Percentiles rank a stretch among this genome's conserved stretches.
Conservation (phyloP, 2,888 invertebrate genomes). For the Drosophila subquinaria region DNA sequence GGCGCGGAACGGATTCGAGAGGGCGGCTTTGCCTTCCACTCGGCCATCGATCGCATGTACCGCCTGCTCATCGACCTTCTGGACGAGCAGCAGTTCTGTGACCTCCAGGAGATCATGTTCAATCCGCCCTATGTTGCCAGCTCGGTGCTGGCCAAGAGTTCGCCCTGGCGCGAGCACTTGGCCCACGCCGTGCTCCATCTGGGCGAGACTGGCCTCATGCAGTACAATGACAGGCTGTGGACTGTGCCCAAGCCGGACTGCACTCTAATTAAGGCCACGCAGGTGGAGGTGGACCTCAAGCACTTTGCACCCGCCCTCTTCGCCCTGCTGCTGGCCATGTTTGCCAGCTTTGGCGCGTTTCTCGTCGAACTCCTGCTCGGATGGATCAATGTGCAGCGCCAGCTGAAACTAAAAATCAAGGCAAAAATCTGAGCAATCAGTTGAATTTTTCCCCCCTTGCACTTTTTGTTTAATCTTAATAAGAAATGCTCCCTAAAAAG, state of each 20-base stretch:
- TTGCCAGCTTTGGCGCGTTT: constrained; percentile 64
- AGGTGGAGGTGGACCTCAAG: constrained; percentile 81
- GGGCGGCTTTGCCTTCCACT: constrained; percentile 83
- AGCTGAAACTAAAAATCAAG: background rate
- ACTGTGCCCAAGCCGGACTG: constrained; percentile 76
- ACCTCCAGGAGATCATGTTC: constrained; percentile 81
- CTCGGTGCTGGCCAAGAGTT: constrained; percentile 61
- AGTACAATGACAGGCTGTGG: constrained; percentile 79
- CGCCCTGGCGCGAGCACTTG: constrained; percentile 79
- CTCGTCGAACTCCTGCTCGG: constrained; percentile 60
- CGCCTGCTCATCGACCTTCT: constrained; percentile 67
- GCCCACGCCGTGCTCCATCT: constrained; percentile 68
- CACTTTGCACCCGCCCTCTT: constrained; percentile 83
- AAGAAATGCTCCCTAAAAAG: too few relatives aligned
- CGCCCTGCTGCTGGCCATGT: constrained; percentile 70
- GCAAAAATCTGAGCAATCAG: constrained; percentile 28
- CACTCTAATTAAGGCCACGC: constrained; percentile 58
- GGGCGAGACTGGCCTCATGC: constrained; percentile 70
- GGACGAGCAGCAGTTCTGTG: constrained; percentile 76
- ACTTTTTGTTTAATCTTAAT: too few relatives aligned
- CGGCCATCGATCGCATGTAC: constrained; percentile 77
- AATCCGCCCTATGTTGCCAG: constrained; percentile 59
- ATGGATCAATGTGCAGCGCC: constrained; percentile 12
- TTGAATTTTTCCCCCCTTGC: too few relatives aligned
- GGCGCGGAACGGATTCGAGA: constrained; percentile 72